Percentiles rank a stretch among this genome's conserved stretches.
phyloP scores from a whole-genome alignment of 2,113 vertebrate species.

The Sinocyclocheilus grahami region DNA sequence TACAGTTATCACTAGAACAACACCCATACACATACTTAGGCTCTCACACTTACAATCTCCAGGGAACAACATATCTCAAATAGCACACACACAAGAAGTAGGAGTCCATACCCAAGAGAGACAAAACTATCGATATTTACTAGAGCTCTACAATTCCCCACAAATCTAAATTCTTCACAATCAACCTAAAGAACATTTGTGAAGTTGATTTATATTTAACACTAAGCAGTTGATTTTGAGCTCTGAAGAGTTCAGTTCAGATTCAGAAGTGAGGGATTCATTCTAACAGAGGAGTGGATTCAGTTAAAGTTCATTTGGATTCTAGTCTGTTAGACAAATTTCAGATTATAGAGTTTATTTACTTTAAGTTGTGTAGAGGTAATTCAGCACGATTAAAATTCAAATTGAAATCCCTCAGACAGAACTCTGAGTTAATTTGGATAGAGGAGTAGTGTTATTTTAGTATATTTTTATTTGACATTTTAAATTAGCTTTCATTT shows the following conservation, averaged over 20 bases:
- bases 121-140: background rate
- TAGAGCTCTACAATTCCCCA: background rate
- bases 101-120: background rate
- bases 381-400: background rate
- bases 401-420: background rate
- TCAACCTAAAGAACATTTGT: background rate
- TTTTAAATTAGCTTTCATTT: no score
- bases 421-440: background rate
- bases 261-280: background rate
- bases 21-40: background rate
- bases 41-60: conserved; percentile 16
- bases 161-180: background rate
- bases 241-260: background rate
- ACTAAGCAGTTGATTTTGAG: background rate
- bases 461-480: no score
- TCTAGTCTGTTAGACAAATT: background rate
- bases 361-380: no score
- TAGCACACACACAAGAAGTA: background rate
- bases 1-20: background rate
- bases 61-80: conserved; percentile 15
- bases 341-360: background rate
- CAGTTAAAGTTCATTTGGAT: background rate
- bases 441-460: background rate
- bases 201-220: background rate
- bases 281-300: background rate